These are phyloP conservation scores for Leptodactylus fuscus DNA, from an alignment of 2,113 vertebrate genomes.

Conservation along the genomic window DNA sequence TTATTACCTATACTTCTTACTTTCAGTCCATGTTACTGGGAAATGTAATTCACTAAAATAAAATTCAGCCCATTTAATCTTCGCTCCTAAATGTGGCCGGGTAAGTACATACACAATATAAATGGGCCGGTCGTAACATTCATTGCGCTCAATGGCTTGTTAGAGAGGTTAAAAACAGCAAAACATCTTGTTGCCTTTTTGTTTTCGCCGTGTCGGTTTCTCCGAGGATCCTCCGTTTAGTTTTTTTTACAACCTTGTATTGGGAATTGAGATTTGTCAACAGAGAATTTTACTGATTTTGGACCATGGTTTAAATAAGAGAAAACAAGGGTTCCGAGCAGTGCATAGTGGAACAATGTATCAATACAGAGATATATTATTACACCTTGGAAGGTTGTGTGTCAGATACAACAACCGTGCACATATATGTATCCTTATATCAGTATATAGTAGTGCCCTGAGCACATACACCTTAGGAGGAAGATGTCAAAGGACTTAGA, in stretches of 20 bases:
- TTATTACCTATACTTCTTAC: constrained; percentile 36
- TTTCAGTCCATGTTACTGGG: constrained; percentile 35
- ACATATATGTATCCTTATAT: too few species aligned
- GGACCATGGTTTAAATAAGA: too few species aligned
- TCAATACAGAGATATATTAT: too few species aligned
- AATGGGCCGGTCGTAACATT: constrained; percentile 2
- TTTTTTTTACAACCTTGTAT: background rate
- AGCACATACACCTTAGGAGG: too few species aligned
- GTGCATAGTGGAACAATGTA: too few species aligned
- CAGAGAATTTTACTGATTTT: too few species aligned
- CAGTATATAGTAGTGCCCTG: too few species aligned
- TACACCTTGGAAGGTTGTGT: too few species aligned
- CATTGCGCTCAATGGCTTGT: constrained; percentile 28
- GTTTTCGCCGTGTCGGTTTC: background rate
- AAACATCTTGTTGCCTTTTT: background rate
- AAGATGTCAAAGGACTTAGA: too few species aligned
- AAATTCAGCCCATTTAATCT: constrained; percentile 40
- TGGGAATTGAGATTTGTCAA: background rate
- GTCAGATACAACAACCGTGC: too few species aligned
- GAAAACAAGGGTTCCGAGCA: too few species aligned
- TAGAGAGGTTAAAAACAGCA: background rate
- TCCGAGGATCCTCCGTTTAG: background rate
- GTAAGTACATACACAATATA: background rate
- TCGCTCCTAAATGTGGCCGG: background rate
- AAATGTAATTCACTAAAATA: constrained; percentile 32